These are phyloP conservation scores for Adelphocoris suturalis DNA, from an alignment of 2,888 invertebrate species.

Conservation along the genomic window DNA sequence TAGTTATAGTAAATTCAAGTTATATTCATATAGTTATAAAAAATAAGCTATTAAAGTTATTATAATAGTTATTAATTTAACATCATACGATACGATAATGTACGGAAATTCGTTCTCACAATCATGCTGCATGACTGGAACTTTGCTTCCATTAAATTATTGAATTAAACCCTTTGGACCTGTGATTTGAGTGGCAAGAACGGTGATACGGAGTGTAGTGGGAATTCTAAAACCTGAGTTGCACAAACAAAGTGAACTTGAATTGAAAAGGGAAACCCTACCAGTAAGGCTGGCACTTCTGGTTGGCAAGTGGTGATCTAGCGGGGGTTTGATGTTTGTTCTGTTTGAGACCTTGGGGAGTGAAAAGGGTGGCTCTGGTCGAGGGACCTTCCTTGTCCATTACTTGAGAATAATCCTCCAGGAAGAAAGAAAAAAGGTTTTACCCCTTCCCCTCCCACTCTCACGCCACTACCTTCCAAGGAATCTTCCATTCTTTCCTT, in stretches of 20 bases:
- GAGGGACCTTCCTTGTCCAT: conserved; percentile 21
- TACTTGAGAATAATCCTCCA: conserved; percentile 12
- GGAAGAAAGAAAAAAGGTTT: conserved; percentile 6
- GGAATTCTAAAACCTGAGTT: not conserved
- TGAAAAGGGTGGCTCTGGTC: not conserved
- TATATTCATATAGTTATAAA: too few species aligned
- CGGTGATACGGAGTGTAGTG: not conserved
- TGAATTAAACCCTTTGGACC: not conserved
- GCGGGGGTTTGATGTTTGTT: conserved; percentile 34
- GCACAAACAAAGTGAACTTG: conserved; percentile 13
- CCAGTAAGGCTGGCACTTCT: too few species aligned
- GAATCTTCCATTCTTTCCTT: not conserved
- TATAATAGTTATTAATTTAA: too few species aligned
- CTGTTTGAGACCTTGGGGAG: conserved; percentile 20
- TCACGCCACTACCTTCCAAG: not conserved
- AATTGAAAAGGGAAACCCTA: not conserved
- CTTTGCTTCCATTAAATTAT: too few species aligned
- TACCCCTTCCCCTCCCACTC: too few species aligned
- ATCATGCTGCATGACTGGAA: too few species aligned
- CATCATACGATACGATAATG: too few species aligned
- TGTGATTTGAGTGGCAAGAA: not conserved
- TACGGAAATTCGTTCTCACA: too few species aligned
- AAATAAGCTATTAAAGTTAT: too few species aligned
- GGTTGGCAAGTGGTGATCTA: not conserved
- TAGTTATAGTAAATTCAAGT: too few species aligned